These are phyloP conservation scores for Nothocercus julius DNA, from an alignment of 2,113 vertebrate genomes.

Conservation along the genomic window DNA sequence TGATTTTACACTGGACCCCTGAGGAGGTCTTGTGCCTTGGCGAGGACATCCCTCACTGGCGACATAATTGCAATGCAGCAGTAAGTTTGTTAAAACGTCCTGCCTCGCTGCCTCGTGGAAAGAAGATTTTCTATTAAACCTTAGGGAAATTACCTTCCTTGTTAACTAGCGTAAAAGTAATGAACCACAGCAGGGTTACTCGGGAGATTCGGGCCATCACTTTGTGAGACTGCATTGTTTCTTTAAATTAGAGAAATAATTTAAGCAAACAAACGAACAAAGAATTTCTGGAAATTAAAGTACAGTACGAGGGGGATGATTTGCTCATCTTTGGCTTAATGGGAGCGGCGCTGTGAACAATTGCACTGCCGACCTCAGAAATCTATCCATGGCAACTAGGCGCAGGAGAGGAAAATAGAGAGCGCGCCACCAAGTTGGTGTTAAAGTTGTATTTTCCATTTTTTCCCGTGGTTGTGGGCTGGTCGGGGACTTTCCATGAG, in stretches of 20 bases:
- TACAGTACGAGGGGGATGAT: conserved; percentile 2
- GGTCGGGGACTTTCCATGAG: conserved; percentile 55
- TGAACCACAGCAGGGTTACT: conserved; percentile 51
- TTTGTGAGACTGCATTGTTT: conserved; percentile 45
- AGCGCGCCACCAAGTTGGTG: conserved; percentile 46
- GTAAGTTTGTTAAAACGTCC: background rate
- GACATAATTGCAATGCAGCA: background rate
- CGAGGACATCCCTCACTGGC: background rate
- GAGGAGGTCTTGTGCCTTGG: background rate
- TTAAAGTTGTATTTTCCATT: conserved; percentile 29
- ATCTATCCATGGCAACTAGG: conserved; percentile 64
- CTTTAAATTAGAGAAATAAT: conserved; percentile 67
- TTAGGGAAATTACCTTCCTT: conserved; percentile 55
- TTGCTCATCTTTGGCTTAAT: conserved; percentile 49
- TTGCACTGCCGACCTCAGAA: conserved; percentile 60
- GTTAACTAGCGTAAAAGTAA: conserved; percentile 41
- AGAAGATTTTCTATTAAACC: conserved; percentile 57
- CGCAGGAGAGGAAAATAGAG: conserved; percentile 50
- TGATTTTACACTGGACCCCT: background rate
- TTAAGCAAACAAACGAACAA: conserved; percentile 65
- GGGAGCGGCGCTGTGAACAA: conserved; percentile 24
- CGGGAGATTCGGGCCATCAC: conserved; percentile 25
- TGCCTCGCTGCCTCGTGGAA: conserved; percentile 7
- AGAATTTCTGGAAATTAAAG: conserved; percentile 66
- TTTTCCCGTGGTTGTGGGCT: background rate